phyloP scores from a whole-genome alignment of 2,888 invertebrate genomes.

The Stenoptilia bipunctidactyla region DNA sequence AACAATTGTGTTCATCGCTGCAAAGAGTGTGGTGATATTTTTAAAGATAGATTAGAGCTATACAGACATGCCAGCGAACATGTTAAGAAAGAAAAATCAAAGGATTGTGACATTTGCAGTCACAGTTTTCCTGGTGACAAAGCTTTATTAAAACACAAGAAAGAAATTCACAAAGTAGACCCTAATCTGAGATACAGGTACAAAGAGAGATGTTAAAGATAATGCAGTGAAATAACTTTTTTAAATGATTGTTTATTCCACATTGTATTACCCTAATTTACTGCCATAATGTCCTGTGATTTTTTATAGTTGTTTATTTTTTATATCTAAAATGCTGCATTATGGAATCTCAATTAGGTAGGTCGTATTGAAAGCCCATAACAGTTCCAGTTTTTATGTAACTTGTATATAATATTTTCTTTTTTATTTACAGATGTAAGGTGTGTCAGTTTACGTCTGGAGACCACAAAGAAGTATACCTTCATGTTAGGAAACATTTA shows the following conservation, averaged over 20 bases:
- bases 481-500: constrained; percentile 70
- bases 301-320: no score
- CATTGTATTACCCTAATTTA: no score
- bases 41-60: constrained; percentile 40
- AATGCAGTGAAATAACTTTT: no score
- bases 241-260: no score
- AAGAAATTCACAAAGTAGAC: constrained; percentile 32
- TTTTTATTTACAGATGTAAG: constrained; percentile 55
- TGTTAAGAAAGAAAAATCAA: constrained; percentile 35
- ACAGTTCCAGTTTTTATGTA: constrained; percentile 2
- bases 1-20: constrained; percentile 44
- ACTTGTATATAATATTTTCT: not conserved
- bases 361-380: not conserved
- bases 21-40: constrained; percentile 46
- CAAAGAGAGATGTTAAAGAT: no score
- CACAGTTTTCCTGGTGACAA: constrained; percentile 37
- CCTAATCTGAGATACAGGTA: not conserved
- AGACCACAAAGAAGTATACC: constrained; percentile 67
- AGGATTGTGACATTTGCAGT: constrained; percentile 48
- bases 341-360: no score
- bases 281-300: no score
- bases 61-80: constrained; percentile 52
- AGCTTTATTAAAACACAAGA: constrained; percentile 36
- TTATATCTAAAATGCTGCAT: no score
- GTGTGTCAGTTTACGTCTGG: constrained; percentile 70